A percentile compares a stretch with the other conserved stretches of the same genome.
Evolutionary conservation across 2,888 invertebrate species (phyloP).

Genomic region (Amphipoea lucens): DNA sequence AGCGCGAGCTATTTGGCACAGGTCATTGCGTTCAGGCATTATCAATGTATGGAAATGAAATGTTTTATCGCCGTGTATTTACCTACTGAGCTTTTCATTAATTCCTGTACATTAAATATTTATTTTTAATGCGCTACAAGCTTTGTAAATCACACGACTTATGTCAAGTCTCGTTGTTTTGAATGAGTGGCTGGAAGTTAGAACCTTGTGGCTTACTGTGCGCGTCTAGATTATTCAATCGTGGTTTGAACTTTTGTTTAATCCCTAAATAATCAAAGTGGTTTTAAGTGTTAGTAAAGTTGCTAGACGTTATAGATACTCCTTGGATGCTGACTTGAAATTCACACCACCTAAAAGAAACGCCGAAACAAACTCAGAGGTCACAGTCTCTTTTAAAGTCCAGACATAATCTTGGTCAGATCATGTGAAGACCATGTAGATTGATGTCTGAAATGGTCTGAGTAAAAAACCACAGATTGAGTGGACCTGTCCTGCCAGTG

Average conservation of each 20-base stretch:
- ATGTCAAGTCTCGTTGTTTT: slow-evolving; percentile 1
- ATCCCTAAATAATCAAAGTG: slow-evolving; percentile 33
- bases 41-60: slow-evolving; percentile 74
- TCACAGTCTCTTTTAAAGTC: not conserved
- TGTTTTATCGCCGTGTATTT: slow-evolving; percentile 63
- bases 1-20: slow-evolving; percentile 81
- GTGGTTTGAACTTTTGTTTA: slow-evolving; percentile 24
- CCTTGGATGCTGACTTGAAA: not conserved
- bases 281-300: slow-evolving; percentile 36
- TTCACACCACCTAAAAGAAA: not conserved
- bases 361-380: not conserved
- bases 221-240: slow-evolving; percentile 33
- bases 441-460: not conserved
- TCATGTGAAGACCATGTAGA: not conserved
- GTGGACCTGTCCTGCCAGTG: not conserved
- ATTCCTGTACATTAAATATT: slow-evolving; percentile 41
- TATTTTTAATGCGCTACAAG: slow-evolving; percentile 32
- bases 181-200: slow-evolving; percentile 27
- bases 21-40: slow-evolving; percentile 75
- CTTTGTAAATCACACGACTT: slow-evolving; percentile 39
- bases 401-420: not conserved
- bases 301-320: not conserved
- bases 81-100: slow-evolving; percentile 53
- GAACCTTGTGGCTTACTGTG: slow-evolving; percentile 18
- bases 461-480: not conserved